A percentile compares a stretch with the other conserved stretches of the same genome.
Conservation (phyloP, 2,797 vertebrate species). For the Tarsius wallacei region DNA sequence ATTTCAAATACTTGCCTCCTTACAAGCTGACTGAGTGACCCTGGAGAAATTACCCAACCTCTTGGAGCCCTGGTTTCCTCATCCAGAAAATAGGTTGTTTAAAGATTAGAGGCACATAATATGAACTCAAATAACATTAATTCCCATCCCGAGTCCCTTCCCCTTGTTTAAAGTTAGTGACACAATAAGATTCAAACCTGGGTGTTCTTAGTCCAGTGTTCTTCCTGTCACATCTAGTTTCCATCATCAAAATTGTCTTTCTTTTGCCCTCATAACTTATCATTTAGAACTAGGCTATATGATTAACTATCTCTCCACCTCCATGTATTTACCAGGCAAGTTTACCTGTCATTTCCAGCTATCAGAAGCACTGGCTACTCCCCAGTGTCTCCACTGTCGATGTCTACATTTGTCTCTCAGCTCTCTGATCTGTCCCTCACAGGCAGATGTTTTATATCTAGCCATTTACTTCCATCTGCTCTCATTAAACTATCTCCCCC, state of each 20-base stretch:
- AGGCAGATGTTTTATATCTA: slow-evolving; percentile 61
- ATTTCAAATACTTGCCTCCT: not conserved
- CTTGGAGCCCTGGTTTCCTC: slow-evolving; percentile 29
- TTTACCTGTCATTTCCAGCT: slow-evolving; percentile 57
- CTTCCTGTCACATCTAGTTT: not conserved
- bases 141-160: not conserved
- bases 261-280: slow-evolving; percentile 17
- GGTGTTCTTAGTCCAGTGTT: not conserved
- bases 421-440: slow-evolving; percentile 18
- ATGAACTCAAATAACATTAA: slow-evolving; percentile 49
- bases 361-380: not conserved
- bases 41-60: not conserved
- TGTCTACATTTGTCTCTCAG: slow-evolving; percentile 34
- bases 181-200: not conserved
- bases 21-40: not conserved
- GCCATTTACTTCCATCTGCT: slow-evolving; percentile 39
- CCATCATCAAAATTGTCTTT: slow-evolving; percentile 13
- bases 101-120: slow-evolving; percentile 19
- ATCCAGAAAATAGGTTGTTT: slow-evolving; percentile 45
- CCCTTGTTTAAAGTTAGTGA: slow-evolving; percentile 47
- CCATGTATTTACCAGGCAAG: not conserved
- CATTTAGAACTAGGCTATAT: not conserved
- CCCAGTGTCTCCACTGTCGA: slow-evolving; percentile 11
- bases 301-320: slow-evolving; percentile 29
- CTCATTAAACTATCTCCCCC: slow-evolving; percentile 49